phyloP scores from a whole-genome alignment of 2,888 invertebrate genomes.

The Anoncus sp. region DNA sequence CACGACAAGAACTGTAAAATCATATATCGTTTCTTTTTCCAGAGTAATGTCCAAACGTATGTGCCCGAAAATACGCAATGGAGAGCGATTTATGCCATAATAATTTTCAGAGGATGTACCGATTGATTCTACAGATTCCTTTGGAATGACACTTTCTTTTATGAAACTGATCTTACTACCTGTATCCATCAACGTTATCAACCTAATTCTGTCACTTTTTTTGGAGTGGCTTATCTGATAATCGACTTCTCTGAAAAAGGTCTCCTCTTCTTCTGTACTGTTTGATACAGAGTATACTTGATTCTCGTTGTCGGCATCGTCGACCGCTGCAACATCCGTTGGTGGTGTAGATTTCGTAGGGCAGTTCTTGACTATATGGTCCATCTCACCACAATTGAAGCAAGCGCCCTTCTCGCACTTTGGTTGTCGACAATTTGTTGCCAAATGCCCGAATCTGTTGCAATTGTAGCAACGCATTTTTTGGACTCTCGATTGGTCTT shows the following conservation, averaged over 20 bases:
- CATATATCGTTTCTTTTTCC: background rate
- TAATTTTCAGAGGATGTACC: background rate
- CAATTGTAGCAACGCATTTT: conserved; percentile 22
- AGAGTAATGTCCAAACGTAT: conserved; percentile 35
- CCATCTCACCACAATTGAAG: conserved; percentile 25
- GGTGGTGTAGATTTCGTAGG: background rate
- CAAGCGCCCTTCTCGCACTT: conserved; percentile 21
- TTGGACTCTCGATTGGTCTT: no score
- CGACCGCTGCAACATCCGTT: conserved; percentile 1
- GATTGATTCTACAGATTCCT: no score
- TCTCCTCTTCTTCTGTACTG: conserved; percentile 5
- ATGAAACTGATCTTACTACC: conserved; percentile 17
- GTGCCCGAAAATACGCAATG: background rate
- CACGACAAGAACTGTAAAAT: conserved; percentile 31
- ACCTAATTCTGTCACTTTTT: no score
- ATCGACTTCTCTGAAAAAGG: conserved; percentile 10
- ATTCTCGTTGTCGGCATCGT: background rate
- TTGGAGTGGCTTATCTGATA: conserved; percentile 25
- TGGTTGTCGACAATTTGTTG: conserved; percentile 7
- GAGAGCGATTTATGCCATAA: background rate
- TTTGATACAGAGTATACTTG: no score
- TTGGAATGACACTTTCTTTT: background rate
- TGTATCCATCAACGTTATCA: conserved; percentile 39
- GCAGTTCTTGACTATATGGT: conserved; percentile 11
- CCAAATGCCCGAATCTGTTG: conserved; percentile 25